A percentile compares a stretch with the other conserved stretches of the same genome.
Evolutionary conservation across 1,140 invertebrate species (phyloP).

Genomic region (Conus betulinus): DNA sequence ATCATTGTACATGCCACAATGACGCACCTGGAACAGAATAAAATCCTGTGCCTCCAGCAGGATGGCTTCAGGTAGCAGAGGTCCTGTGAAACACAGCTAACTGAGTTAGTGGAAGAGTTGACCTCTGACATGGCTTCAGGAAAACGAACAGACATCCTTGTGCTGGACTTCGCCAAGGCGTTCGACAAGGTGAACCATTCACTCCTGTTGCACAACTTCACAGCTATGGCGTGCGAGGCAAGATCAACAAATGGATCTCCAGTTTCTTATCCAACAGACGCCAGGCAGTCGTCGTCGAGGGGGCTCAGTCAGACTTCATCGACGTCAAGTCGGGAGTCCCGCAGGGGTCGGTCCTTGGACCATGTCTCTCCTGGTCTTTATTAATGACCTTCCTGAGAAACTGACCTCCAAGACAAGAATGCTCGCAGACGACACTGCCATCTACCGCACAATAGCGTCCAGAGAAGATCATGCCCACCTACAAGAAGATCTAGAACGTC

Average conservation of each 20-base stretch:
- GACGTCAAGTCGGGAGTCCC: not conserved
- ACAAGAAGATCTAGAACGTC: not conserved
- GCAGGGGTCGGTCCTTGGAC: conserved; percentile 29
- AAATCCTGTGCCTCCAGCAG: conserved; percentile 3
- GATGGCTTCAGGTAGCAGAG: conserved; percentile 35
- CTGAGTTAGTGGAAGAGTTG: not conserved
- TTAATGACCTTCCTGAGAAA: conserved; percentile 12
- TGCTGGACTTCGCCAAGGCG: not conserved
- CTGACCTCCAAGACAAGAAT: not conserved
- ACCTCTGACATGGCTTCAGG: conserved; percentile 14
- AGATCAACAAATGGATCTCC: not conserved
- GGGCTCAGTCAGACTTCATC: conserved; percentile 29
- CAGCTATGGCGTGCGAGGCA: not conserved
- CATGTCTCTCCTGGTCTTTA: conserved; percentile 33
- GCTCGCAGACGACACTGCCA: not conserved
- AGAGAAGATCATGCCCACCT: not conserved
- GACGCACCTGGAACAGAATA: conserved; percentile 26
- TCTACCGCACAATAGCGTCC: not conserved
- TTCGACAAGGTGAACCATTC: conserved; percentile 46
- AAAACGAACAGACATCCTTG: too few relatives aligned
- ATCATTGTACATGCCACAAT: conserved; percentile 32
- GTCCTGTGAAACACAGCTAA: conserved; percentile 28
- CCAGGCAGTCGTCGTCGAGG: conserved; percentile 38
- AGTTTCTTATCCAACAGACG: conserved; percentile 24
- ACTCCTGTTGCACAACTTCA: conserved; percentile 32